These are phyloP conservation scores for Campaea margaritaria DNA, from an alignment of 2,888 invertebrate species.

Conservation along the genomic window DNA sequence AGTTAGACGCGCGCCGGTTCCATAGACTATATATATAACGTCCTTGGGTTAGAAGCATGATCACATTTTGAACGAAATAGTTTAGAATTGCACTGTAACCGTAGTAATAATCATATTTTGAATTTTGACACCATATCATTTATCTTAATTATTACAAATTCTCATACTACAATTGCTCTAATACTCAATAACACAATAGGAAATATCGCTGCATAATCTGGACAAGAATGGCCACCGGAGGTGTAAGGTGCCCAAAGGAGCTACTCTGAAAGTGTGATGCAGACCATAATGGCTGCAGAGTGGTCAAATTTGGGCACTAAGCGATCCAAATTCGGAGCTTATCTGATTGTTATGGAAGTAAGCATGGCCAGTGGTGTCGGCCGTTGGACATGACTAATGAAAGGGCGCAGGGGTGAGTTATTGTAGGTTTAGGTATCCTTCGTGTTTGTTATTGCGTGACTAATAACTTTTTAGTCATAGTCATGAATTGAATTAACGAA, in stretches of 20 bases:
- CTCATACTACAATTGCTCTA: constrained; percentile 3
- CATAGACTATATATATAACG: too few relatives aligned
- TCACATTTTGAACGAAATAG: too few relatives aligned
- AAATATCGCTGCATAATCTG: constrained; percentile 31
- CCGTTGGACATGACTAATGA: constrained; percentile 24
- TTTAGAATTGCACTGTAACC: too few relatives aligned
- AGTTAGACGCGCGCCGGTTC: too few relatives aligned
- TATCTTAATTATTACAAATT: background rate
- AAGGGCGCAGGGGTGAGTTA: constrained; percentile 26
- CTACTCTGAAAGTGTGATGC: constrained; percentile 37
- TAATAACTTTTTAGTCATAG: too few relatives aligned
- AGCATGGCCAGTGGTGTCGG: constrained; percentile 23
- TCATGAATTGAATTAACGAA: too few relatives aligned
- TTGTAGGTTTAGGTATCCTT: background rate
- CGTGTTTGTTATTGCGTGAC: constrained; percentile 8
- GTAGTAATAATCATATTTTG: too few relatives aligned
- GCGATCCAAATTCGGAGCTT: constrained; percentile 35
- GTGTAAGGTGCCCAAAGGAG: constrained; percentile 35
- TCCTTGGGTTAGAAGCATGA: too few relatives aligned
- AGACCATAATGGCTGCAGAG: constrained; percentile 27
- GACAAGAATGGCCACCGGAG: constrained; percentile 29
- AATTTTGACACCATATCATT: too few relatives aligned
- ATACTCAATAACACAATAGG: constrained; percentile 33
- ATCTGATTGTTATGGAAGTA: constrained; percentile 40
- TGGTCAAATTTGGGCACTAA: constrained; percentile 34